Conservation (phyloP, 2,113 vertebrate genomes). For the Clarias magur region DNA sequence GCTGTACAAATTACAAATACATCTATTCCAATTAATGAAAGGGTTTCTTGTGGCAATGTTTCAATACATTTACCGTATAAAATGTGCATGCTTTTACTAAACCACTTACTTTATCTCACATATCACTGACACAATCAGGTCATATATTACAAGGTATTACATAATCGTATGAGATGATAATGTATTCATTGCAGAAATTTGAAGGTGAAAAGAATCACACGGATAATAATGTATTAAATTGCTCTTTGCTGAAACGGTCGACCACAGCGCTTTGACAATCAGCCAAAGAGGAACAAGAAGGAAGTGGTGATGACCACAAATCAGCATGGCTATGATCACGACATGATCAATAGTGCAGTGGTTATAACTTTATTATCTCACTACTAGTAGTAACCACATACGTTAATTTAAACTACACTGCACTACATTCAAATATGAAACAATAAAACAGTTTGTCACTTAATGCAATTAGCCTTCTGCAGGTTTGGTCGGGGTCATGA, state of each 20-base stretch:
- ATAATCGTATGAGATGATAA: too few relatives aligned
- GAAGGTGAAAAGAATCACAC: neutral
- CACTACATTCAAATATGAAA: neutral
- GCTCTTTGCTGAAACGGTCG: neutral
- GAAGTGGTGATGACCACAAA: slow-evolving; percentile 15
- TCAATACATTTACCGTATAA: neutral
- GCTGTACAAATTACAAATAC: neutral
- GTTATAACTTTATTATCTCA: neutral
- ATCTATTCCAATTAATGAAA: neutral
- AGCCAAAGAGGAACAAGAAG: neutral
- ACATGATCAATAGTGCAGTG: neutral
- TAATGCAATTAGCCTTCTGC: too few relatives aligned
- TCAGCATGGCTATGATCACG: neutral
- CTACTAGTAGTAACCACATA: neutral
- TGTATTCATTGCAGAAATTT: neutral
- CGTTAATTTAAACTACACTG: neutral
- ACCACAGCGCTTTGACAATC: neutral
- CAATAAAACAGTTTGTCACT: neutral
- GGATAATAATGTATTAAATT: neutral
- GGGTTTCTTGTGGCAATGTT: neutral
- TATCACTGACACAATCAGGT: neutral
- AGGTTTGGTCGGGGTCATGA: slow-evolving; percentile 3
- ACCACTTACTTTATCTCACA: neutral
- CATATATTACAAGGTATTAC: too few relatives aligned
- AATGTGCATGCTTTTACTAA: neutral